These are phyloP conservation scores for Tinea pellionella DNA, from an alignment of 2,888 invertebrate genomes.

Conservation along the genomic window DNA sequence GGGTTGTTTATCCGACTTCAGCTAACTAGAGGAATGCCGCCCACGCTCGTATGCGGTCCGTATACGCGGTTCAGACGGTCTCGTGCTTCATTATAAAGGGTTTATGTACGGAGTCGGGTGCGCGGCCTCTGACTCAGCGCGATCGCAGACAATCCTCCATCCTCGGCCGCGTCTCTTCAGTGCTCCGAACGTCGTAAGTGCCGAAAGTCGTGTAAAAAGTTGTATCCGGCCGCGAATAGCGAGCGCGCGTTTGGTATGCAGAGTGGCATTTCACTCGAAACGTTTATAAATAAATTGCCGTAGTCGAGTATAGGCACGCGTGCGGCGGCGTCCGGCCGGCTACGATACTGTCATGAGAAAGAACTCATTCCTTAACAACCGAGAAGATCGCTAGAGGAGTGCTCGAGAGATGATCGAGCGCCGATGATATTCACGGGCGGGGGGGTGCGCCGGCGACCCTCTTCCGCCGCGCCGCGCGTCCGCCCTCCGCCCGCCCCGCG, in stretches of 20 bases:
- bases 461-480: conserved; percentile 43
- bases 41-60: not conserved
- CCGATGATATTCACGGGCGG: conserved; percentile 68
- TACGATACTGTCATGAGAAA: conserved; percentile 15
- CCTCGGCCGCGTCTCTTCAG: conserved; percentile 26
- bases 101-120: not conserved
- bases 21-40: not conserved
- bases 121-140: conserved; percentile 6
- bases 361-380: not conserved
- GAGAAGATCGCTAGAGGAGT: conserved; percentile 15
- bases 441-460: conserved; percentile 62
- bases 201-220: conserved; percentile 68
- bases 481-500: conserved; percentile 34
- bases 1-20: too few species aligned
- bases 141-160: not conserved
- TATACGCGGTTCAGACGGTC: not conserved
- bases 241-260: conserved; percentile 13
- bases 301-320: conserved; percentile 21
- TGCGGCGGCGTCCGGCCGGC: conserved; percentile 21
- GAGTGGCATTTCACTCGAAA: conserved; percentile 43
- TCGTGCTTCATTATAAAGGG: not conserved
- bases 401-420: conserved; percentile 34
- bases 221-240: conserved; percentile 61
- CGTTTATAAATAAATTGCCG: conserved; percentile 55
- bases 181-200: conserved; percentile 65